These are phyloP conservation scores for Osmerus mordax DNA, from an alignment of 2,113 vertebrate species.

Conservation along the genomic window DNA sequence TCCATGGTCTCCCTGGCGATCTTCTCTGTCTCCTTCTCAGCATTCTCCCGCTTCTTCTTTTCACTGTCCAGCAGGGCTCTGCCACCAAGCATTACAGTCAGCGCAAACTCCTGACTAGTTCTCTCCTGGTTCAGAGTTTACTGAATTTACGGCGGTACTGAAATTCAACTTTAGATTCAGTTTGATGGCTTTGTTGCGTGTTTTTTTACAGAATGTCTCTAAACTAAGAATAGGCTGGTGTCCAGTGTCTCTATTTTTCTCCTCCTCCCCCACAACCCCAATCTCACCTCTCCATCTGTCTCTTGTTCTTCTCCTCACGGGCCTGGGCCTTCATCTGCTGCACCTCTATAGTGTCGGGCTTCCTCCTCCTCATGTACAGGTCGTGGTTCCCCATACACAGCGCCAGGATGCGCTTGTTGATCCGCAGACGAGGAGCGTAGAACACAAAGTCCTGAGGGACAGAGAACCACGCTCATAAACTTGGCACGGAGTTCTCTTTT, in stretches of 20 bases:
- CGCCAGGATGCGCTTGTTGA: constrained; percentile 97
- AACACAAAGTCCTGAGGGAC: constrained; percentile 90
- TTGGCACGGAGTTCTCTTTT: too few relatives aligned
- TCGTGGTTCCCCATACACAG: constrained; percentile 99
- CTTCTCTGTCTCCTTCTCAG: constrained; percentile 96
- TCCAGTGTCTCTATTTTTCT: neutral
- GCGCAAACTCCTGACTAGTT: constrained; percentile 47
- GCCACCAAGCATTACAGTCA: constrained; percentile 61
- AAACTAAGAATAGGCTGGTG: too few relatives aligned
- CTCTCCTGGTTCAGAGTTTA: neutral
- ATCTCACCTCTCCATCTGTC: constrained; percentile 76
- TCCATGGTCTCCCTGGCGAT: constrained; percentile 96
- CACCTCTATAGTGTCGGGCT: constrained; percentile 97
- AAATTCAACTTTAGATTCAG: neutral
- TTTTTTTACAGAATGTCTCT: too few relatives aligned
- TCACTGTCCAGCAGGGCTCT: constrained; percentile 95
- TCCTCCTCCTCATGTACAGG: constrained; percentile 95
- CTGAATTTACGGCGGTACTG: constrained; percentile 41
- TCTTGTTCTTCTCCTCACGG: constrained; percentile 93
- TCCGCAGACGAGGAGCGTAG: constrained; percentile 92
- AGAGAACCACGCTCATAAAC: neutral
- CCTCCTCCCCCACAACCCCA: neutral
- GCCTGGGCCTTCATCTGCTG: constrained; percentile 99
- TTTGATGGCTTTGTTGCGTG: too few relatives aligned
- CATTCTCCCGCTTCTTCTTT: constrained; percentile 94